phyloP scores from a whole-genome alignment of 2,888 invertebrate genomes.

The Platypus cylindrus region DNA sequence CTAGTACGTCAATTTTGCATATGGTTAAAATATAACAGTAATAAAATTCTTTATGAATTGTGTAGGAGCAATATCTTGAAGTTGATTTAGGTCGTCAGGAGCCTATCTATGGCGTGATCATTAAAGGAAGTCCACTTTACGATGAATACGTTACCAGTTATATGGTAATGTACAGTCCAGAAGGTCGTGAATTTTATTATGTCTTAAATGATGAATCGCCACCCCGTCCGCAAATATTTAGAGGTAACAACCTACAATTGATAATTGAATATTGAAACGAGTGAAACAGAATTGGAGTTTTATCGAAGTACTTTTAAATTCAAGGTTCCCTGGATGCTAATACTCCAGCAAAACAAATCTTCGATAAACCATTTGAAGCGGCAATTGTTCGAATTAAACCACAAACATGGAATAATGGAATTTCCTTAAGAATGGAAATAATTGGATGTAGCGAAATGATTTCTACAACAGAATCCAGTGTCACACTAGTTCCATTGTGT shows the following conservation, averaged over 20 bases:
- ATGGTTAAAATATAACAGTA: too few relatives aligned
- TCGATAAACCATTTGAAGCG: slow-evolving; percentile 63
- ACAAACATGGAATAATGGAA: slow-evolving; percentile 57
- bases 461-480: slow-evolving; percentile 16
- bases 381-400: slow-evolving; percentile 59
- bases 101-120: slow-evolving; percentile 59
- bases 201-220: slow-evolving; percentile 35
- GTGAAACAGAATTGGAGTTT: too few relatives aligned
- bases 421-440: slow-evolving; percentile 54
- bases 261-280: not conserved
- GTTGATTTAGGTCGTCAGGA: slow-evolving; percentile 44
- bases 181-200: slow-evolving; percentile 40
- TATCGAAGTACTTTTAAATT: slow-evolving; percentile 46
- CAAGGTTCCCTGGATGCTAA: slow-evolving; percentile 43
- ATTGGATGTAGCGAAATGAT: slow-evolving; percentile 50
- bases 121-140: slow-evolving; percentile 56
- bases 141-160: slow-evolving; percentile 70
- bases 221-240: slow-evolving; percentile 28
- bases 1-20: slow-evolving; percentile 18
- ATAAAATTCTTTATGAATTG: not conserved
- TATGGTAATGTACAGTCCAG: slow-evolving; percentile 53
- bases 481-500: slow-evolving; percentile 35
- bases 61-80: slow-evolving; percentile 52
- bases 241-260: slow-evolving; percentile 35
- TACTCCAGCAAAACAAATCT: slow-evolving; percentile 47